These are phyloP conservation scores for Archocentrus centrarchus DNA, from an alignment of 2,113 vertebrate genomes.

Conservation along the genomic window DNA sequence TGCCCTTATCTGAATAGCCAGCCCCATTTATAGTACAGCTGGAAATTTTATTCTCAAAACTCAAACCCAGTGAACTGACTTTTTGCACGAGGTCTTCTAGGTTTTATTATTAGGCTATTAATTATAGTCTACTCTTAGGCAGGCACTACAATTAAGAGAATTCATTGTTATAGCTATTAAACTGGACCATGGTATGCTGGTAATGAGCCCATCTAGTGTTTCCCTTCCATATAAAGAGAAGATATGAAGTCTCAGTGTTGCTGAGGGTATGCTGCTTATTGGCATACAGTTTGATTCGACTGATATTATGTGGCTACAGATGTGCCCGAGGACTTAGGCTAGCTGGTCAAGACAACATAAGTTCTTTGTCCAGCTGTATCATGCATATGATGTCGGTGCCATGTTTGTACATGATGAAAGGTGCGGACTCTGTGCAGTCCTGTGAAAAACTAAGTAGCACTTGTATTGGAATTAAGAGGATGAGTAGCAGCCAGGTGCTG, in stretches of 20 bases:
- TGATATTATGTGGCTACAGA: not conserved
- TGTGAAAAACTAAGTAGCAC: not conserved
- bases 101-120: constrained; percentile 23
- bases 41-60: not conserved
- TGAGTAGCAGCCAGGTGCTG: not conserved
- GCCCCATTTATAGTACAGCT: not conserved
- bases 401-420: not conserved
- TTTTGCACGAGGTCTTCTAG: not conserved
- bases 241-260: not conserved
- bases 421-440: not conserved
- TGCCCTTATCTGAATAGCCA: not conserved
- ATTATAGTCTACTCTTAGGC: constrained; percentile 8
- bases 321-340: not conserved
- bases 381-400: rapidly evolving
- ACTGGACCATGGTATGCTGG: not conserved
- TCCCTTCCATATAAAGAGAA: constrained; percentile 12
- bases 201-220: constrained; percentile 20
- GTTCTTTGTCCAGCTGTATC: not conserved
- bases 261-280: not conserved
- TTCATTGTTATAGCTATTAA: constrained; percentile 10
- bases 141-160: constrained; percentile 17
- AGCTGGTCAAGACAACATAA: not conserved
- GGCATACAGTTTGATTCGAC: not conserved
- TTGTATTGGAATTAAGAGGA: not conserved
- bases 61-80: not conserved